phyloP scores from a whole-genome alignment of 2,113 vertebrate genomes.

The Pluvianellus socialis region DNA sequence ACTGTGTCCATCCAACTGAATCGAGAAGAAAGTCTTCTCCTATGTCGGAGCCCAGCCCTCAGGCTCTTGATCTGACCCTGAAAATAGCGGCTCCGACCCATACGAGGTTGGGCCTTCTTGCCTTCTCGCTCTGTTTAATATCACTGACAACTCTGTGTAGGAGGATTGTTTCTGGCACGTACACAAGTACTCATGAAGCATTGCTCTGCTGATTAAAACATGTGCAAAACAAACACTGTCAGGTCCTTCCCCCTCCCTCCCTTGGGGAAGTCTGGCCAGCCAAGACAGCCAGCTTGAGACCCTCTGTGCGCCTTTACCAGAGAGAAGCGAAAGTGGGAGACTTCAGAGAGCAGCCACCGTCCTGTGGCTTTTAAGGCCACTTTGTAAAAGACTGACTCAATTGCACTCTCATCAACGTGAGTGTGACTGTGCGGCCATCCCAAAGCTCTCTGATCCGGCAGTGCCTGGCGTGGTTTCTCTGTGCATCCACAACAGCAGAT shows the following conservation, averaged over 20 bases:
- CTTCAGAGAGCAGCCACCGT: neutral
- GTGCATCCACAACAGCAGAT: neutral
- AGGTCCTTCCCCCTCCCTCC: neutral
- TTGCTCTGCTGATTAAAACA: constrained; percentile 2
- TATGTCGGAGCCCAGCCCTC: neutral
- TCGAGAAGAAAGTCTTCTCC: neutral
- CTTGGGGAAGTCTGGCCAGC: fast-evolving
- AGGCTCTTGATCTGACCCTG: neutral
- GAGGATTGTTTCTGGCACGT: neutral
- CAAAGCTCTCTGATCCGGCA: neutral
- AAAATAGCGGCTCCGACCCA: neutral
- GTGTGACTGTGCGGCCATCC: neutral
- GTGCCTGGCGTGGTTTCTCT: neutral
- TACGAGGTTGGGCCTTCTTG: neutral
- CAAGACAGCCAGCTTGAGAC: neutral
- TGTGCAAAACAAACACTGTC: neutral
- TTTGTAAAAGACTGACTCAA: neutral
- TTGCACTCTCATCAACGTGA: neutral
- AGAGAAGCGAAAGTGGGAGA: neutral
- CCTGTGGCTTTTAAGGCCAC: neutral
- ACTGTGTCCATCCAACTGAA: neutral
- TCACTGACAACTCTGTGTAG: constrained; percentile 9
- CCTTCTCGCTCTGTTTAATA: neutral
- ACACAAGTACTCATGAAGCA: neutral
- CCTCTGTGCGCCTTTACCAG: neutral